These are phyloP conservation scores for Planiliza haematocheilus DNA, from an alignment of 2,113 vertebrate genomes.

Conservation along the genomic window DNA sequence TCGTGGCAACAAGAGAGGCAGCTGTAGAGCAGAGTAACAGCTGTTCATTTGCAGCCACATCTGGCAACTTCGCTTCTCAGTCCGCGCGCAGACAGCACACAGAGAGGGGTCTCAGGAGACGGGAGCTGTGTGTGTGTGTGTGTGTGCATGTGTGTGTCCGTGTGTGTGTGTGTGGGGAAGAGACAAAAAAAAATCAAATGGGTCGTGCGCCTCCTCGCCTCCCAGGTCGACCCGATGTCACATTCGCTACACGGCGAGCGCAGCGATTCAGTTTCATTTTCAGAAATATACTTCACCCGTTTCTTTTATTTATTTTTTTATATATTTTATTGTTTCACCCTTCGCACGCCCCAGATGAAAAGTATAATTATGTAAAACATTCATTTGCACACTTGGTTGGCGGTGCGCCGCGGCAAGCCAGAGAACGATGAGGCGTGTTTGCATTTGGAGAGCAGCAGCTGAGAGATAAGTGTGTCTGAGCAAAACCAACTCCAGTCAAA, in stretches of 20 bases:
- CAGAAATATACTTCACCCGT: background rate
- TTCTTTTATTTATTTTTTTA: background rate
- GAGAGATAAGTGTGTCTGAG: conserved; percentile 61
- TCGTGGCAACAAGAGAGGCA: conserved; percentile 54
- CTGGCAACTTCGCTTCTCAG: conserved; percentile 56
- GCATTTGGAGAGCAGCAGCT: conserved; percentile 41
- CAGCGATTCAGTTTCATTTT: background rate
- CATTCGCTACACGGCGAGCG: background rate
- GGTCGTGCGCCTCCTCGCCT: conserved; percentile 12
- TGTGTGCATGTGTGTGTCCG: background rate
- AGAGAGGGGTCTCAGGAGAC: conserved; percentile 31
- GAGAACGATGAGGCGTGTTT: conserved; percentile 35
- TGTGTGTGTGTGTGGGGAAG: background rate
- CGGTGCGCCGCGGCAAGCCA: background rate
- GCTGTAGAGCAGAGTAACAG: conserved; percentile 66
- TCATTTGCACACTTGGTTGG: conserved; percentile 49
- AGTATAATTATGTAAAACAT: conserved; percentile 66
- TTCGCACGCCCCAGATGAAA: conserved; percentile 29
- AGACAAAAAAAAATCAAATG: conserved; percentile 9
- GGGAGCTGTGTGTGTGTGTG: background rate
- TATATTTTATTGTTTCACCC: conserved; percentile 2
- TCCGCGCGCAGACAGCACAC: conserved; percentile 25
- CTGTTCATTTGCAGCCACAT: conserved; percentile 76
- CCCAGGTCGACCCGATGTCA: conserved; percentile 17
- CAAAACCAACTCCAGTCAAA: conserved; percentile 45